Evolutionary conservation across 2,797 vertebrate species (phyloP), one percentile per base, ranked within the genome.

Genomic region (Acipenser oxyrinchus): DNA sequence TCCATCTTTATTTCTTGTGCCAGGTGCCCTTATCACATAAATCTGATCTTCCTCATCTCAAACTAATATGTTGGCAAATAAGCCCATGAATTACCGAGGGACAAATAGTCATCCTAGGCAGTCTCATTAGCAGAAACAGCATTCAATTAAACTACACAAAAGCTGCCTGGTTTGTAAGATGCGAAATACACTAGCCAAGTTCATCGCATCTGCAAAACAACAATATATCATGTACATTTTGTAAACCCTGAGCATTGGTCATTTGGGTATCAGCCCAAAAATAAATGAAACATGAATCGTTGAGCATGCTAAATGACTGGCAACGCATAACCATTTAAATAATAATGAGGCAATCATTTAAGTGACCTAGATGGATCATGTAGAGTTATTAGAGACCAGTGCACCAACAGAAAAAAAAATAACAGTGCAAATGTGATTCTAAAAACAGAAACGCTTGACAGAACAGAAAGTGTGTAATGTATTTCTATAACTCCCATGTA

Each of bases 241-340:
- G 68, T 53, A 60, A 67, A 62, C 77, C 78, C 78, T 68, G 23
- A 75, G 70, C 74, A 51, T 23, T 67, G 80, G 77, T 82, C 78
- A 71, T 60, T 79, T 68, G 72, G 82, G 81, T 66, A 77, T 66
- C 64, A 76, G 79, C 66, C 78, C 76, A 63, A 83, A 84, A 89
- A 88, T 89, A 88, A 90, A 88, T 92, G 88, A 88, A 90, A 82
- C 85, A 89, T 87, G 90, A 93, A 82, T 91, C 88, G 50, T 81
- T 93, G 87, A 80, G 84, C 86, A 82, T 67, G 63, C 83, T 91
- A 91, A 93, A 93, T 89, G 89, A 85, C 86, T 90, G 90, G 86
- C 84, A 86, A 87, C 85, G 84, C 84, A 83, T 92, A 90, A 93
- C 90, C 88, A 90, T 85, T 88, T 84, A 85, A 86, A 88, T 85